Conservation (phyloP, 1,140 invertebrate species). For the Zaprionus ornatus region DNA sequence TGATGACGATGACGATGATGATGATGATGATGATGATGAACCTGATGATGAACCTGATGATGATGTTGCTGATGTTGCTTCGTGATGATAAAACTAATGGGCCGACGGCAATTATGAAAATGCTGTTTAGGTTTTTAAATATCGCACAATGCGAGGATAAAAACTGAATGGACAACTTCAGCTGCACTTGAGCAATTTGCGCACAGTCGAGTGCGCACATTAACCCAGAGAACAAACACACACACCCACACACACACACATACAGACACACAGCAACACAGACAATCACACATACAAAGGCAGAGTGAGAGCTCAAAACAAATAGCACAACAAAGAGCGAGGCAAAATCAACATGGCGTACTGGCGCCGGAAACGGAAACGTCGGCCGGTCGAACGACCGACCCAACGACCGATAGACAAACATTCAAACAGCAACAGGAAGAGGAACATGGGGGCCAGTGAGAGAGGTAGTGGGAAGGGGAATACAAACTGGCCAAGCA, state of each 20-base stretch:
- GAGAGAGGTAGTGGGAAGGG: background rate
- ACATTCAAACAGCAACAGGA: conserved; percentile 51
- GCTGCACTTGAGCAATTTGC: conserved; percentile 81
- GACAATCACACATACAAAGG: conserved; percentile 10
- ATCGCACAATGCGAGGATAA: conserved; percentile 38
- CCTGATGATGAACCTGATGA: conserved; percentile 19
- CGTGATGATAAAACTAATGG: conserved; percentile 74
- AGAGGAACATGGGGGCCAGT: background rate
- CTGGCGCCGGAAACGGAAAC: conserved; percentile 76
- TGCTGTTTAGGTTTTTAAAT: conserved; percentile 53
- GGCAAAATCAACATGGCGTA: conserved; percentile 78
- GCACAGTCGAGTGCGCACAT: conserved; percentile 80
- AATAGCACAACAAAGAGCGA: conserved; percentile 51
- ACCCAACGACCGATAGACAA: conserved; percentile 67
- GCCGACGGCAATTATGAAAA: conserved; percentile 67
- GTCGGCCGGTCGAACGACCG: conserved; percentile 55
- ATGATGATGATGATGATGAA: conserved; percentile 56
- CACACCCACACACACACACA: conserved; percentile 23
- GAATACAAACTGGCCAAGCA: background rate
- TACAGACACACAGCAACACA: background rate
- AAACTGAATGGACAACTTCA: conserved; percentile 63
- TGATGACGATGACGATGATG: conserved; percentile 51
- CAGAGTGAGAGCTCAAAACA: conserved; percentile 39
- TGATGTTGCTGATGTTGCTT: conserved; percentile 24
- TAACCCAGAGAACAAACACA: conserved; percentile 61